phyloP scores from a whole-genome alignment of 2,797 vertebrate species.

The Falco naumanni region DNA sequence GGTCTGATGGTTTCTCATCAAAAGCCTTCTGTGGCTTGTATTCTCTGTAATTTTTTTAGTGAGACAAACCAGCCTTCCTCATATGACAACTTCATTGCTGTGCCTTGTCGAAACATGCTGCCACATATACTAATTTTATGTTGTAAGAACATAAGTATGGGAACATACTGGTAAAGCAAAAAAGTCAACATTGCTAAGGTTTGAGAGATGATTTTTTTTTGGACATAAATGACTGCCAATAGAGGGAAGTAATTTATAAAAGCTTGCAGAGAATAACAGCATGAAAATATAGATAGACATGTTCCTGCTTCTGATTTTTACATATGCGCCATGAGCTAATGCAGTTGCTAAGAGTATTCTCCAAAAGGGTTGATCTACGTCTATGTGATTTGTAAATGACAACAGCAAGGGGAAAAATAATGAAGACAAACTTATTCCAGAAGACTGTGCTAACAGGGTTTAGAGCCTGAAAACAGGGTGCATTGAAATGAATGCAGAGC shows the following conservation, averaged over 20 bases:
- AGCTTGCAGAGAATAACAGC: background rate
- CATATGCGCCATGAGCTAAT: background rate
- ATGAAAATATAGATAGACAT: background rate
- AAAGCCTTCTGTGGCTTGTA: slow-evolving; percentile 51
- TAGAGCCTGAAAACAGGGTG: background rate
- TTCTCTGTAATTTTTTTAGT: slow-evolving; percentile 26
- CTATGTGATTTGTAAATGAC: background rate
- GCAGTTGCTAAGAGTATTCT: background rate
- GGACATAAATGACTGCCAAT: background rate
- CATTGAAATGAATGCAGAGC: background rate
- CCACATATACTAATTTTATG: slow-evolving; percentile 49
- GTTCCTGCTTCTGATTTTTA: background rate
- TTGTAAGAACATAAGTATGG: background rate
- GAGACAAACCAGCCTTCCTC: slow-evolving; percentile 24
- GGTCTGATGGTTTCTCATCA: slow-evolving; percentile 45
- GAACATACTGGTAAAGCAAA: slow-evolving; percentile 6
- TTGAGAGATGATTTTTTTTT: slow-evolving; percentile 44
- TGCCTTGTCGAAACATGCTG: slow-evolving; percentile 26
- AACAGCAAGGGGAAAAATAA: background rate
- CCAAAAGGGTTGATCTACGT: background rate
- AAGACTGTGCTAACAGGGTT: background rate
- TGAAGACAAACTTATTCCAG: background rate
- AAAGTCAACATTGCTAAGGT: slow-evolving; percentile 28
- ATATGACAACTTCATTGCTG: slow-evolving; percentile 54
- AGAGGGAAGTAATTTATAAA: slow-evolving; percentile 25